Evolutionary conservation across 1,140 invertebrate species (phyloP), one percentile per base, ranked within the genome.

Genomic region (Helicoverpa zea): DNA sequence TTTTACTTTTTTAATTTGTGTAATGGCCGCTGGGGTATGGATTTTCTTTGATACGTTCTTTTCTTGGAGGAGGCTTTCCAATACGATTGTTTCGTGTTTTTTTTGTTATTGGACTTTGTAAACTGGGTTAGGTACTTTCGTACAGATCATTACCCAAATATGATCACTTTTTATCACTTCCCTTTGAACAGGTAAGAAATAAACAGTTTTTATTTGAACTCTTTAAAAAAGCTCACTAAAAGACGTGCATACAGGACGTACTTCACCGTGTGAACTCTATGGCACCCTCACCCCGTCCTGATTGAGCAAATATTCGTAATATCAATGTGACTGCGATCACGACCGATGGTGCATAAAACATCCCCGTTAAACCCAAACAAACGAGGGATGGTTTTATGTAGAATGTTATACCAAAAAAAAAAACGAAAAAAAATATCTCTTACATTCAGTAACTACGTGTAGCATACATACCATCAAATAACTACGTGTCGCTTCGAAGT

Each of bases 1-100:
- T 87, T 89, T 91, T 92, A 90, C 88, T 88, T 91, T 90, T 90
- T 90, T 89, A 91, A 92, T 91, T 90, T 84, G 83, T 87, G 86
- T 94, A 92, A 92, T 94, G 90, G 89, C 86, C 58, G 84, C 72
- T 84, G 10, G 64, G 86, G 86, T 76, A 70, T 66, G 79, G 87
- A 89, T 93, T 94, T 92, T 91, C 89, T 93, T 93, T 91, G 91
- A 91, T 90, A 93, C 87, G 83, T 88, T 87, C 85, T 77, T 63
- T 77, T 77, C 18, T 52, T 52, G 43, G 49, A 49, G 35, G 1
- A 54, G 35, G 7, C 56, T 72, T 72, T 72, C 3, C 49, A 13
- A 18, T 52, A 14, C 13, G 11, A 18, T 70, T 16, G 16, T 11
- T 12, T 23, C 49, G 16, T 2, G 9, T 29, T 61, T 61, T 47